These are phyloP conservation scores for Phalloptychus januarius DNA, from an alignment of 2,797 vertebrate genomes.

Conservation along the genomic window DNA sequence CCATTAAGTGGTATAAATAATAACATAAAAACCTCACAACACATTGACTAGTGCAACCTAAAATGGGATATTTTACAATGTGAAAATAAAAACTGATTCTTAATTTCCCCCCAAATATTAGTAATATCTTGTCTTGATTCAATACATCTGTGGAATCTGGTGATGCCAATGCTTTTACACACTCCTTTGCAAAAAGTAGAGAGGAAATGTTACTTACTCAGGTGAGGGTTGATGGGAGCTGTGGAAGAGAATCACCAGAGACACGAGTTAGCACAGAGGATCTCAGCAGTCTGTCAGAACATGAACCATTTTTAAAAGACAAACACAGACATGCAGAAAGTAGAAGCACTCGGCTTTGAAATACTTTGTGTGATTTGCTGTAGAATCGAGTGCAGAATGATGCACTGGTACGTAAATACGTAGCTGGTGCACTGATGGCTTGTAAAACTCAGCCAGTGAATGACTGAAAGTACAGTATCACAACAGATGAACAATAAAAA, in stretches of 20 bases:
- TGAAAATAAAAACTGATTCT: neutral
- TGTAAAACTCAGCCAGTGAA: conserved; percentile 37
- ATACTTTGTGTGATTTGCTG: neutral
- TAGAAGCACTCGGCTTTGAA: conserved; percentile 12
- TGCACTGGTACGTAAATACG: neutral
- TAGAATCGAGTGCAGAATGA: neutral
- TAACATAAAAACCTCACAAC: neutral
- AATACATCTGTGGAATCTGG: conserved; percentile 3
- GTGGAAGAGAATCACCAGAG: conserved; percentile 72
- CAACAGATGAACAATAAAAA: neutral
- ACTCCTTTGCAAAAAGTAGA: conserved; percentile 17
- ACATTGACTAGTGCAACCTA: neutral
- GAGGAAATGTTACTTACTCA: conserved; percentile 90
- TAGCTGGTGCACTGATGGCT: conserved; percentile 15
- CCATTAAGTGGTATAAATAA: neutral
- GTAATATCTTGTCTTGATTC: neutral
- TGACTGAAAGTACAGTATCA: conserved; percentile 40
- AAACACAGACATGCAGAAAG: conserved; percentile 1
- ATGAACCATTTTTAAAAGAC: conserved; percentile 24
- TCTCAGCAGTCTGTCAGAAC: conserved; percentile 34
- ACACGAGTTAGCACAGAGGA: conserved; percentile 54
- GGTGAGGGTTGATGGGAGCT: conserved; percentile 98
- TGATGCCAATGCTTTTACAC: conserved; percentile 32
- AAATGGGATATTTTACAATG: neutral
- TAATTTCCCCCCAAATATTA: neutral